Evolutionary conservation across 2,888 invertebrate species (phyloP), one percentile per base, ranked within the genome.

Genomic region (Drosophila mimica): DNA sequence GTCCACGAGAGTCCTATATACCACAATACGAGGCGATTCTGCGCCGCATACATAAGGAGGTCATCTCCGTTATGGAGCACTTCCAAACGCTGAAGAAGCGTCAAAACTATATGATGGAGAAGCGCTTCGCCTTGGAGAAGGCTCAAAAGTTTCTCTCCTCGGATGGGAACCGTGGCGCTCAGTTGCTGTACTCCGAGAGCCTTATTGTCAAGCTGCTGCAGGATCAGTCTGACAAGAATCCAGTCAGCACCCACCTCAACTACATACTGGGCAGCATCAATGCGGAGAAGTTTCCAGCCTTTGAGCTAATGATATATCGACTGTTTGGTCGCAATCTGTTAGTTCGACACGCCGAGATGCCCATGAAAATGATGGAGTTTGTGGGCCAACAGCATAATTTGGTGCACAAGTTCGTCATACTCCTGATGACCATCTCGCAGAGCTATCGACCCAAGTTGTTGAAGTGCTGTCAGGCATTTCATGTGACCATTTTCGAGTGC

Each of bases 251-350:
- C 0, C 79, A 58, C n/a, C 72, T 92, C 25, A 84, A 99, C 92
- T 99, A 99, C 94, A 97, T 99, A 75, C 97, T 99, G 82, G 99
- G 99, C 72, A 98, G 98, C 64, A 98, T 99, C 82, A 95, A 97
- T 64, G 95, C 98, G 57, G 98, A 98, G 92, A 95, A 97, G 76
- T 96, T 99, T 79, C 96, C 97, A 11, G 96, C 97, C 0, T 99
- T 99, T 93, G 99, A 99, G 94, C 95, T 98, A 46, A 97, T 99
- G 96, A 93, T 99, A 78, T 99, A 98, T 98, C 95, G 99, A 77
- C 97, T 98, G 6, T 99, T 98, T 90, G 95, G 98, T 66, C 98
- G 99, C 74, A 98, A 98, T 93, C 98, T 99, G 51, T 98, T 98
- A 93, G 94, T 99, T 31, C 94, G 97, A 20, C 97, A 97, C 93